Conservation (phyloP, 2,113 vertebrate species). For the Larimichthys polyactis region DNA sequence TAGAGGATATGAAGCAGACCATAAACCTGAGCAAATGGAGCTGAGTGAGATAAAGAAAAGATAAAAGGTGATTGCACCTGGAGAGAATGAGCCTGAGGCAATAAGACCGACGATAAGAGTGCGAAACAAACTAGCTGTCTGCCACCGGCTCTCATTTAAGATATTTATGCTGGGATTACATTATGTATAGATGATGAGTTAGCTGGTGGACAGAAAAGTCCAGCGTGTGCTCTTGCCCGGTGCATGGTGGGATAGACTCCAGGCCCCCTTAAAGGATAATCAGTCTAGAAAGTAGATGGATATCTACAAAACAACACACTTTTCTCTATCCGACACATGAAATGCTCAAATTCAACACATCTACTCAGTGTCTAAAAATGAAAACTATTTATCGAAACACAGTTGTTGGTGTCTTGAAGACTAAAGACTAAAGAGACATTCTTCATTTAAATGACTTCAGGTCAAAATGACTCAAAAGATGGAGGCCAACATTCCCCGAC, state of each 20-base stretch:
- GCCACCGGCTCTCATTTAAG: too few relatives aligned
- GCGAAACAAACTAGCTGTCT: neutral
- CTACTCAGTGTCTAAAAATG: neutral
- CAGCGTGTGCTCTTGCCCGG: neutral
- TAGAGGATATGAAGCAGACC: neutral
- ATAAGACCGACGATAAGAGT: neutral
- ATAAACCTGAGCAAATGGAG: slow-evolving; percentile 7
- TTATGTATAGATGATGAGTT: neutral
- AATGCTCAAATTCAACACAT: neutral
- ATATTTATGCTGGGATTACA: neutral
- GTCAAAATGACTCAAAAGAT: too few relatives aligned
- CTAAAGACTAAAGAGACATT: neutral
- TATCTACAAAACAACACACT: too few relatives aligned
- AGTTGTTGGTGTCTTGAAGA: neutral
- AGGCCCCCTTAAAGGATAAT: neutral
- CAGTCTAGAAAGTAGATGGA: too few relatives aligned
- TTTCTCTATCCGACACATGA: too few relatives aligned
- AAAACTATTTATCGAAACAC: neutral
- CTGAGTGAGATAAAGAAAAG: slow-evolving; percentile 3
- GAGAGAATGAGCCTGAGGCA: neutral
- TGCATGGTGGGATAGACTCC: neutral
- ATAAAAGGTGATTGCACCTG: neutral
- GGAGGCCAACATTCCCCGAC: too few relatives aligned
- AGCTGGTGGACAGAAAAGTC: neutral
- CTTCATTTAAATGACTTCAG: neutral